phyloP scores from a whole-genome alignment of 1,140 invertebrate species.

The Choristoneura fumiferana region DNA sequence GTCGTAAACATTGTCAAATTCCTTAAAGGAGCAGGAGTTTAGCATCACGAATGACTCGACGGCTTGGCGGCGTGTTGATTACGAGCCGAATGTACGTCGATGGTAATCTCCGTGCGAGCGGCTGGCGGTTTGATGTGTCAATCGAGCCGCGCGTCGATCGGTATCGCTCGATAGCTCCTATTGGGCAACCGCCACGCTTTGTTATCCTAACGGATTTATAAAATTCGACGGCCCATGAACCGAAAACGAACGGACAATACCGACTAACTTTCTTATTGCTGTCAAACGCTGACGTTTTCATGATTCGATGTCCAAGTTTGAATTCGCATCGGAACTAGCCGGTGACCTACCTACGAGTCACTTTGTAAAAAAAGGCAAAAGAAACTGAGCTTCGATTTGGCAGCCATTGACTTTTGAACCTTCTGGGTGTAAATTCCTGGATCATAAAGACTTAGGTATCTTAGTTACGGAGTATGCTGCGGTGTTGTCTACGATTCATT shows the following conservation, averaged over 20 bases:
- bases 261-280: constrained; percentile 24
- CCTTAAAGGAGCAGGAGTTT: constrained; percentile 31
- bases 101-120: constrained; percentile 55
- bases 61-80: constrained; percentile 59
- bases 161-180: constrained; percentile 59
- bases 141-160: constrained; percentile 53
- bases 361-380: not conserved
- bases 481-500: constrained; percentile 27
- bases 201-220: constrained; percentile 64
- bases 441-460: constrained; percentile 4
- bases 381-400: not conserved
- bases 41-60: constrained; percentile 41
- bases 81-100: constrained; percentile 54
- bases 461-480: constrained; percentile 26
- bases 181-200: constrained; percentile 68
- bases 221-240: constrained; percentile 46
- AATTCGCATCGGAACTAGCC: constrained; percentile 16
- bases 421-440: not conserved
- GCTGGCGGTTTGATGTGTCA: constrained; percentile 69
- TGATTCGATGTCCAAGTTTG: constrained; percentile 23
- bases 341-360: not conserved
- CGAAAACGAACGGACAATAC: constrained; percentile 34
- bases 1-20: not conserved
- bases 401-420: constrained; percentile 8
- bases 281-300: constrained; percentile 26